Evolutionary conservation across 2,888 invertebrate species (phyloP).

Genomic region (Dermolepida albohirtum): DNA sequence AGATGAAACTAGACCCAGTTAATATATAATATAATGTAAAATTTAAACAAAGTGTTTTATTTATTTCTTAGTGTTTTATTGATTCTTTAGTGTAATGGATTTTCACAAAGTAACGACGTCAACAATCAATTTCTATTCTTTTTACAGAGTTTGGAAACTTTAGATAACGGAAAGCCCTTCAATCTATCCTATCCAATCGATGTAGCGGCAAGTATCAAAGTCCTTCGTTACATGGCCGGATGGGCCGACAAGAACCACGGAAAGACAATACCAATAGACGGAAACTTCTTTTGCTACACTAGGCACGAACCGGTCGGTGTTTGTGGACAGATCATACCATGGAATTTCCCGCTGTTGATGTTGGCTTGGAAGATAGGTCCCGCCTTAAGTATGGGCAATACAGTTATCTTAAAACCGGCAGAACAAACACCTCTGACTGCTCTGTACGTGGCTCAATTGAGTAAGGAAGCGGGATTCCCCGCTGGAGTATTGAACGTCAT

Average conservation of each 20-base stretch:
- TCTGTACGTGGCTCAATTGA: conserved; percentile 86
- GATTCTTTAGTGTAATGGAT: too few relatives aligned
- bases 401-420: conserved; percentile 90
- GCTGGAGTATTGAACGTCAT: conserved; percentile 93
- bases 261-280: conserved; percentile 81
- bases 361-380: conserved; percentile 92
- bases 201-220: conserved; percentile 71
- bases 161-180: conserved; percentile 96
- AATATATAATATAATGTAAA: too few relatives aligned
- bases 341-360: conserved; percentile 96
- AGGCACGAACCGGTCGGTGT: conserved; percentile 95
- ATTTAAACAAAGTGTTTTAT: too few relatives aligned
- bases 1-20: too few relatives aligned
- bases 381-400: conserved; percentile 82
- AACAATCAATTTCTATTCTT: too few relatives aligned
- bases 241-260: conserved; percentile 91
- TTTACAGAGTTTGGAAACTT: conserved; percentile 85
- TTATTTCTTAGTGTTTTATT: too few relatives aligned
- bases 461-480: conserved; percentile 92
- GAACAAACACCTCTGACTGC: conserved; percentile 96
- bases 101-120: too few relatives aligned
- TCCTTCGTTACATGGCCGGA: conserved; percentile 88
- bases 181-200: conserved; percentile 77
- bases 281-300: conserved; percentile 85
- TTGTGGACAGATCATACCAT: conserved; percentile 93